phyloP scores from a whole-genome alignment of 2,797 vertebrate genomes.

The Melanotaenia nigrans region DNA sequence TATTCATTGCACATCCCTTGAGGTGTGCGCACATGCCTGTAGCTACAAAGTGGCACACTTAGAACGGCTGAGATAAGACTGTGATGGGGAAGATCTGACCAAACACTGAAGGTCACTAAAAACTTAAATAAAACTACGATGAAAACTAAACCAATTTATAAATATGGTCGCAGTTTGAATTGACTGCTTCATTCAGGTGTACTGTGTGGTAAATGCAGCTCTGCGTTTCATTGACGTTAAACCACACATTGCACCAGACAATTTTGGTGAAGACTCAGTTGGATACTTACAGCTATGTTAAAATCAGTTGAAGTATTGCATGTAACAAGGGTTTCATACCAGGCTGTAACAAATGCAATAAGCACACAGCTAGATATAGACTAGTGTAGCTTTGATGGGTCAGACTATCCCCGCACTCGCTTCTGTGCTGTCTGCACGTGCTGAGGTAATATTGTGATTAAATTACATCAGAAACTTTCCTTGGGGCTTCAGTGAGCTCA shows the following conservation, averaged over 20 bases:
- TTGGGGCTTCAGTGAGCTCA: slow-evolving; percentile 56
- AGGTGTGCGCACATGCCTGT: background rate
- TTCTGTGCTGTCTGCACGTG: slow-evolving; percentile 37
- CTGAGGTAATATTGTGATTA: slow-evolving; percentile 62
- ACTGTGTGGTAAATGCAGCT: background rate
- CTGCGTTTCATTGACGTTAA: background rate
- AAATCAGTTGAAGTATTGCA: slow-evolving; percentile 19
- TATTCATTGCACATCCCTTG: slow-evolving; percentile 11
- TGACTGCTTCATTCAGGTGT: background rate
- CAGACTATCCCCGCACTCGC: slow-evolving; percentile 29
- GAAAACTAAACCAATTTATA: background rate
- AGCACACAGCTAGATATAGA: slow-evolving; percentile 26
- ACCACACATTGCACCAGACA: background rate
- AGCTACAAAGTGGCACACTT: slow-evolving; percentile 6
- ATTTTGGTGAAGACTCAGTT: background rate
- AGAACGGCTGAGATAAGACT: background rate
- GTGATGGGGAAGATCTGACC: background rate
- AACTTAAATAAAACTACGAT: background rate
- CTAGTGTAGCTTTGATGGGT: background rate
- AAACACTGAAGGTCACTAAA: background rate
- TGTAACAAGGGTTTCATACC: background rate
- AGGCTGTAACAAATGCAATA: slow-evolving; percentile 31
- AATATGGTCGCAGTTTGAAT: background rate
- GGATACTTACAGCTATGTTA: background rate
- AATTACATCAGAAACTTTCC: slow-evolving; percentile 69